Evolutionary conservation across 2,113 vertebrate species (phyloP).

Genomic region (Kryptolebias marmoratus): DNA sequence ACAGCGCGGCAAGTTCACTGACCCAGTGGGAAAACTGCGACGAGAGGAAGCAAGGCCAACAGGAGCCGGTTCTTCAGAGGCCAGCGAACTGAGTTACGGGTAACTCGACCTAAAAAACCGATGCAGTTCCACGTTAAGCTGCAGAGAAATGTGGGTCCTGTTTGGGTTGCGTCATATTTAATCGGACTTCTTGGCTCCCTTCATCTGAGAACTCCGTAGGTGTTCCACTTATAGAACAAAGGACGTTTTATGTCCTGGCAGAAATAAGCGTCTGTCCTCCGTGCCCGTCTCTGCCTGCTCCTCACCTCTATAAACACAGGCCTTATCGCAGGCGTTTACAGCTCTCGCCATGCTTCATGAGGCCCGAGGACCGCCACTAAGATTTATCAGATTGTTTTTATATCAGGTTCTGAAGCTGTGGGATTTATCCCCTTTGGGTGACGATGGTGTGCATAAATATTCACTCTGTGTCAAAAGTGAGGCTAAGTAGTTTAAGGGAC

Average conservation of each 20-base stretch:
- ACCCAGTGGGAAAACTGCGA: conserved; percentile 26
- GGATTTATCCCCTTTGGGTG: too few relatives aligned
- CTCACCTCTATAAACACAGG: conserved; percentile 74
- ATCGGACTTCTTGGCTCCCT: conserved; percentile 3
- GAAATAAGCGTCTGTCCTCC: conserved; percentile 78
- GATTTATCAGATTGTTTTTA: not conserved
- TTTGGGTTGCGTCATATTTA: conserved; percentile 37
- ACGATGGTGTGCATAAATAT: too few relatives aligned
- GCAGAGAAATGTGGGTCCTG: not conserved
- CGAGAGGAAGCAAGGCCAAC: conserved; percentile 5
- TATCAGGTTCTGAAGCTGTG: not conserved
- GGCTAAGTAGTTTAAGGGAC: too few relatives aligned
- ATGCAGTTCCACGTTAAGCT: not conserved
- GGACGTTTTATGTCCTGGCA: conserved; percentile 53
- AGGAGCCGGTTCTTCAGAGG: conserved; percentile 27
- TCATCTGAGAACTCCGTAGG: conserved; percentile 11
- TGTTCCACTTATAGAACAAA: conserved; percentile 56
- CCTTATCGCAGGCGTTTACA: conserved; percentile 77
- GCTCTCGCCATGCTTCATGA: conserved; percentile 43
- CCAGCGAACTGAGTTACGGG: conserved; percentile 3
- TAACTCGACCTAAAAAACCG: not conserved
- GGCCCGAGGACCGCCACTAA: conserved; percentile 16
- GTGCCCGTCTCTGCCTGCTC: conserved; percentile 80
- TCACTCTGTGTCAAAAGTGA: too few relatives aligned
- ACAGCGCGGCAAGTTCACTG: conserved; percentile 37